phyloP scores from a whole-genome alignment of 2,888 invertebrate genomes.

The Amiota mariae region DNA sequence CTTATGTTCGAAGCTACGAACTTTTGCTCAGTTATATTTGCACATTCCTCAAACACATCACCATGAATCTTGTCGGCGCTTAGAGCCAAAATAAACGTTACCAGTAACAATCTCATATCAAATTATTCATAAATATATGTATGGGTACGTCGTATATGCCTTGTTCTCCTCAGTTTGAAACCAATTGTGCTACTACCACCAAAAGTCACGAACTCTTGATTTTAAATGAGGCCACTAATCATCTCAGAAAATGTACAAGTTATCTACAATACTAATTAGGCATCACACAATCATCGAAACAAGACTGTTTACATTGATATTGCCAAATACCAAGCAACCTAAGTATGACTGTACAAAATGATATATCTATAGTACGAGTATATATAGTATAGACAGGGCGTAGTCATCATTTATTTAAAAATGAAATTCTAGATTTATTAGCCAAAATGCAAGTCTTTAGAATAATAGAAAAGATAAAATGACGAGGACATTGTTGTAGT shows the following conservation, averaged over 20 bases:
- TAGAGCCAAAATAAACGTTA: constrained; percentile 18
- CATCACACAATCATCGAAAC: too few species aligned
- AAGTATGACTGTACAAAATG: neutral
- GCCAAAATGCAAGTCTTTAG: constrained; percentile 40
- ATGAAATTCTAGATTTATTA: neutral
- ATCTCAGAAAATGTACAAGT: neutral
- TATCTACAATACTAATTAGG: too few species aligned
- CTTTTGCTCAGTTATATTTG: constrained; percentile 29
- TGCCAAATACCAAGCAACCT: neutral
- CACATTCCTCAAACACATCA: constrained; percentile 54
- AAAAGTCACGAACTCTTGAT: neutral
- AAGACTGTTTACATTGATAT: too few species aligned
- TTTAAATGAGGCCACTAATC: constrained; percentile 7
- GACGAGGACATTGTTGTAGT: constrained; percentile 66
- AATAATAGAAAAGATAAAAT: constrained; percentile 53
- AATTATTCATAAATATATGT: neutral
- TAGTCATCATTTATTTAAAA: neutral
- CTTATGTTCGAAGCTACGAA: constrained; percentile 55
- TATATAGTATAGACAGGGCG: neutral
- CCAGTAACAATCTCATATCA: neutral
- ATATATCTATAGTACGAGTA: neutral
- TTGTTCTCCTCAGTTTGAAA: neutral
- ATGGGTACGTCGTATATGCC: neutral
- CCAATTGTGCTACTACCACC: neutral
- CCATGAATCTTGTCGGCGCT: neutral